Base-by-base conservation (phyloP, 1,140 invertebrate species). In the Batillaria attramentaria region DNA sequence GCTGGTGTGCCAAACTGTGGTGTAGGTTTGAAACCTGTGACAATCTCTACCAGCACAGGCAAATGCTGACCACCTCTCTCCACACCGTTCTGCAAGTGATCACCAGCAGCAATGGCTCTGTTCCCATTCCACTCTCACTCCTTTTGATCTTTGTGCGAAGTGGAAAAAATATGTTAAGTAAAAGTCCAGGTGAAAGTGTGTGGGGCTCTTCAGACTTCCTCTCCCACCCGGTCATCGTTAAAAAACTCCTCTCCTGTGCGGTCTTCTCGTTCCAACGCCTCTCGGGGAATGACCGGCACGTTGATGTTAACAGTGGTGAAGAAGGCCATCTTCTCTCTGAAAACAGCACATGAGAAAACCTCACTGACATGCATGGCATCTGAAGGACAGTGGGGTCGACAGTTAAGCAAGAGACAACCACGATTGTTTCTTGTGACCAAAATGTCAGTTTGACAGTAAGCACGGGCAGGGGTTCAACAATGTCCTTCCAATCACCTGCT, bases 291-390 rank as follows among this genome's bases (percentile, higher is more conserved):
- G 50, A 95, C 93, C 76, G 96, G 95, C 83, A 97, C 94, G 80
- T 93, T 94, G 33, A 95, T 87, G 85, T 95, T 95, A 8, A 94
- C 93, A 18, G 80, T 82, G n/a, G 96, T 97, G 89, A 98, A 97
- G 91, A 98, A 98, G 20, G 96, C 95, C 94, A 98, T 98, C 91
- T 97, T 98, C 91, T 97, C 96, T 92, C 96, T 97, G 92, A 35
- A 93, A 92, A 85, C 57, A 79, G 57, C 73, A 79, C 41, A 74
- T 24, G 46, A 24, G 13, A 31, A 13, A 43, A n/a, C n/a, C n/a
- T n/a, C n/a, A n/a, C n/a, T n/a, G n/a, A n/a, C n/a, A n/a, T n/a
- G n/a, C n/a, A n/a, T n/a, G n/a, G n/a, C n/a, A n/a, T n/a, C n/a
- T n/a, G n/a, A n/a, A n/a, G n/a, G n/a, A n/a, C n/a, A n/a, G n/a